Evolutionary conservation across 2,888 invertebrate genomes (phyloP), one percentile per base, ranked within the genome.

Genomic region (Sicus ferrugineus): DNA sequence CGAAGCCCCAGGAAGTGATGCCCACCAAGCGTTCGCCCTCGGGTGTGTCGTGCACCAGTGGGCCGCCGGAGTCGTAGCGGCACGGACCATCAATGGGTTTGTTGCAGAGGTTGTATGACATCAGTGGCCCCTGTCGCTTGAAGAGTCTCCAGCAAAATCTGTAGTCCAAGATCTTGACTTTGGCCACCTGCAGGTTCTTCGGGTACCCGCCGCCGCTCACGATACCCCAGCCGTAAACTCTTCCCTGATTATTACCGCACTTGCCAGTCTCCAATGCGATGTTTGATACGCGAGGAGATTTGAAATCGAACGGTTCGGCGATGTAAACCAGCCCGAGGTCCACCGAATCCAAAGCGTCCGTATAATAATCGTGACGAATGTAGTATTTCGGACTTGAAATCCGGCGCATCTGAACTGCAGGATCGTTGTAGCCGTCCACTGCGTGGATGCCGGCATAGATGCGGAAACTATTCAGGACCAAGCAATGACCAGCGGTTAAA

Each of bases 251-350:
- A 9, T 3, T 11, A 14, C 1, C 28, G 1, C 1, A 23, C 16
- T 5, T 7, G 2, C 23, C 9, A 4, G 23, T 4, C 6, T 14
- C n/a, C 46, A 54, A 2, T 14, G 1, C 3, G 23, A 54, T 26
- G 11, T 28, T 28, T 1, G 11, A 9, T 7, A 54, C 54, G 2
- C 23, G 54, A 14, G 0, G 2, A 14, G 54, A 23, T 28, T 4
- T 2, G 26, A 84, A 77, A 52, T 81, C 68, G 56, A 85, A 81
- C 9, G 80, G 73, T 14, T 71, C 50, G 0, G 70, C 69, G 38
- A 83, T 56, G 54, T 76, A 75, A 65, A 90, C 76, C 14, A 89
- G 75, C 26, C 87, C 89, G 62, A 90, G 87, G 77, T 90, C 89
- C 85, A 2, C 84, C 85, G 48, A 86, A 83, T 2, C 81, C 82